Evolutionary conservation across 2,888 invertebrate genomes (phyloP), one percentile per base, ranked within the genome.

Genomic region (Molanna angustata): DNA sequence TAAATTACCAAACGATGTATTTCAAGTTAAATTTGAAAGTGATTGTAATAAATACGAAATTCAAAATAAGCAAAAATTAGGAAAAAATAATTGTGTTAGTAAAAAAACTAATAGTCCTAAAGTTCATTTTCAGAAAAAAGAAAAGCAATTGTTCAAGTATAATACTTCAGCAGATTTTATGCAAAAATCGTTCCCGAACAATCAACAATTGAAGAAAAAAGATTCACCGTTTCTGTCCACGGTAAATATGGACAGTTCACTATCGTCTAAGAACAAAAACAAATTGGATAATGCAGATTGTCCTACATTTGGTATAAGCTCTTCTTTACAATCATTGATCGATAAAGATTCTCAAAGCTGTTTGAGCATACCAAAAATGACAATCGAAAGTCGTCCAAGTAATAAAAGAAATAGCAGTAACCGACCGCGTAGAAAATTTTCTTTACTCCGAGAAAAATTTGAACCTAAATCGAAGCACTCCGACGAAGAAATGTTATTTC

Each of bases 401-500:
- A 75, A 73, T 62, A 77, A 75, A 18, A 17, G 43, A 32, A 49
- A 35, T 20, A 62, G 64, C 9, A 67, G 70, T 54, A 73, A 67
- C 59, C 73, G 73, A 63, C 79, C 80, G 1, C 70, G 79, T 52
- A 68, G 80, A 59, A 82, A 81, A 64, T 80, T 81, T 66, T 81
- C 81, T 2, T 71, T 81, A 51, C 64, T 82, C 14, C 71, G 80
- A 61, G 82, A 82, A 62, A 74, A 73, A 56, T 81, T 82, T 65
- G 82, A 82, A 65, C 76, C 78, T 17, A 74, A 73, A 64, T 70
- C 70, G 54, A 64, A 70, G 42, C 67, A 72, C 64, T 74, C 74
- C 1, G 76, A 77, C 60, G 74, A 75, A 66, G 76, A 76, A 68
- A 68, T 70, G 37, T 64, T 78, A 49, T 76, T 70, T 60, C 68